phyloP scores from a whole-genome alignment of 2,888 invertebrate genomes.

The Cantharis flavilabris region DNA sequence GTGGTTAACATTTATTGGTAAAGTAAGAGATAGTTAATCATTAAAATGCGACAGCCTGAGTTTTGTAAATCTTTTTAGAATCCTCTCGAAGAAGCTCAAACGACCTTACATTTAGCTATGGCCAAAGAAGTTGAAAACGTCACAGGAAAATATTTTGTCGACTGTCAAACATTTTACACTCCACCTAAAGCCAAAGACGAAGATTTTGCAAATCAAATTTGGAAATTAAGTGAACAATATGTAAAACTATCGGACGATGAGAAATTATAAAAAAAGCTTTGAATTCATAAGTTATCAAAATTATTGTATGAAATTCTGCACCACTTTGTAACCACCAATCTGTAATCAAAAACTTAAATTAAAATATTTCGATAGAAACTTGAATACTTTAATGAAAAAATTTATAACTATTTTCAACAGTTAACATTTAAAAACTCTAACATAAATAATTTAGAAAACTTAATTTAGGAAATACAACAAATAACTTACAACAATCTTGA shows the following conservation, averaged over 20 bases:
- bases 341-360: too few species aligned
- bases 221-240: conserved; percentile 80
- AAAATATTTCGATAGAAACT: too few species aligned
- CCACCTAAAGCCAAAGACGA: conserved; percentile 65
- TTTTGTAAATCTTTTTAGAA: not conserved
- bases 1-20: not conserved
- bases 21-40: too few species aligned
- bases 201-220: conserved; percentile 74
- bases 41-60: not conserved
- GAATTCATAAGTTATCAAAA: too few species aligned
- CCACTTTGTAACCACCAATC: too few species aligned
- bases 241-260: conserved; percentile 71
- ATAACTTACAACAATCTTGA: too few species aligned
- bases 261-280: conserved; percentile 30
- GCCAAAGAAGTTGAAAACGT: not conserved
- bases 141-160: not conserved
- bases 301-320: too few species aligned
- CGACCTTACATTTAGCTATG: not conserved
- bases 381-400: too few species aligned
- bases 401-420: not conserved
- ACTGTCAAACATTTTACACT: conserved; percentile 60
- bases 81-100: not conserved
- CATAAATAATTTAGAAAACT: not conserved
- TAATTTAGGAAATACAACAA: too few species aligned
- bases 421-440: not conserved